Conservation (phyloP, 2,888 invertebrate species). For the Drosophila picticornis region DNA sequence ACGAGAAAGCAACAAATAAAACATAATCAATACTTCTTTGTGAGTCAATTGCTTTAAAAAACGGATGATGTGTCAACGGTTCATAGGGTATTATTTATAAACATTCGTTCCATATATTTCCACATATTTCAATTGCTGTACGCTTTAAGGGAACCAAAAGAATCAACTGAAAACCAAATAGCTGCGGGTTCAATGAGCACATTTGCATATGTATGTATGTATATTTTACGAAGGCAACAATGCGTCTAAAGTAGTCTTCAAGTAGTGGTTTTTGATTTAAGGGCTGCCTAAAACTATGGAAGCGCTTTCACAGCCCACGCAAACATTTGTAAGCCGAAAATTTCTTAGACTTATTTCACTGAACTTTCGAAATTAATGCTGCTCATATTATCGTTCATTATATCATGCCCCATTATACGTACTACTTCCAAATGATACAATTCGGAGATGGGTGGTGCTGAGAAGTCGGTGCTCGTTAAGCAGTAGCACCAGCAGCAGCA, state of each 20-base stretch:
- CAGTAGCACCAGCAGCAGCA: constrained; percentile 12
- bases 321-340: constrained; percentile 18
- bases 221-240: neutral
- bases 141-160: neutral
- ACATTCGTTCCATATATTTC: constrained; percentile 2
- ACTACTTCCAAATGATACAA: constrained; percentile 45
- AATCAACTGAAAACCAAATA: neutral
- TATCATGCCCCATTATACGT: constrained; percentile 51
- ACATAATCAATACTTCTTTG: neutral
- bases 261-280: constrained; percentile 7
- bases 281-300: constrained; percentile 16
- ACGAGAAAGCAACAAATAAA: constrained; percentile 3
- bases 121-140: neutral
- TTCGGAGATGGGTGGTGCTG: constrained; percentile 55
- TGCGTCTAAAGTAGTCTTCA: neutral
- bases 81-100: constrained; percentile 3
- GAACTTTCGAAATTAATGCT: constrained; percentile 33
- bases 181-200: neutral
- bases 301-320: constrained; percentile 49
- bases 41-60: constrained; percentile 1
- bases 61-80: neutral
- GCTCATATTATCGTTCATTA: constrained; percentile 71
- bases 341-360: constrained; percentile 33
- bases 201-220: neutral
- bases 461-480: constrained; percentile 60